Conservation (phyloP, 2,797 vertebrate species). For the Xerus rutilus region DNA sequence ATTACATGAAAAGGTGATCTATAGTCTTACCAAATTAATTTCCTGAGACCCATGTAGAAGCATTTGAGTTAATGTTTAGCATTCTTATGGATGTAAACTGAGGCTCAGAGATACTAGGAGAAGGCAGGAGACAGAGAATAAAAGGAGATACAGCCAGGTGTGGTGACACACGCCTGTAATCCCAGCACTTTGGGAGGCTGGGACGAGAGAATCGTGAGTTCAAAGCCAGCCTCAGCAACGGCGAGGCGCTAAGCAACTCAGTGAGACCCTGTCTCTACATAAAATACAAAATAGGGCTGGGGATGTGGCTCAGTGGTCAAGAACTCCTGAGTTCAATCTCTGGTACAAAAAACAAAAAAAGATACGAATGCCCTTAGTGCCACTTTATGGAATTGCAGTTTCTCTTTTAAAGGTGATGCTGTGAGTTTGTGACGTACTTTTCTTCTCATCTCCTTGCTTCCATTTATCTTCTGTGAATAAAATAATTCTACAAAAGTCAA, state of each 20-base stretch:
- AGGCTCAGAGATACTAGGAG: background rate
- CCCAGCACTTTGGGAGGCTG: too few relatives aligned
- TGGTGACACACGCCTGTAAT: too few relatives aligned
- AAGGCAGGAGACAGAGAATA: background rate
- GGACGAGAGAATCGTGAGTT: too few relatives aligned
- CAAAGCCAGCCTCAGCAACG: too few relatives aligned
- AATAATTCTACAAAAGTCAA: background rate
- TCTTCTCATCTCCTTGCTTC: background rate
- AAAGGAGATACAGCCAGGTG: background rate
- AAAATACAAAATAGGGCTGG: too few relatives aligned
- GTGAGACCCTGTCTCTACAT: too few relatives aligned
- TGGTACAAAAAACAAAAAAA: too few relatives aligned
- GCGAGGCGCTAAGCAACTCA: too few relatives aligned
- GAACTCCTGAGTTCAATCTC: too few relatives aligned
- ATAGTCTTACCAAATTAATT: background rate
- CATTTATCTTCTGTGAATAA: background rate
- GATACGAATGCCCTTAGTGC: too few relatives aligned
- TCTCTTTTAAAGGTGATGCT: background rate
- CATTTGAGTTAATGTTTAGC: background rate
- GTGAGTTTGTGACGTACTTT: background rate
- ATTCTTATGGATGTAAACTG: background rate
- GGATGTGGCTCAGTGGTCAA: too few relatives aligned
- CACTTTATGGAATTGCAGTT: background rate
- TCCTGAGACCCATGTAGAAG: background rate
- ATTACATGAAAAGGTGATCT: conserved; percentile 7